Evolutionary conservation across 2,113 vertebrate genomes (phyloP).

Genomic region (Perca flavescens): DNA sequence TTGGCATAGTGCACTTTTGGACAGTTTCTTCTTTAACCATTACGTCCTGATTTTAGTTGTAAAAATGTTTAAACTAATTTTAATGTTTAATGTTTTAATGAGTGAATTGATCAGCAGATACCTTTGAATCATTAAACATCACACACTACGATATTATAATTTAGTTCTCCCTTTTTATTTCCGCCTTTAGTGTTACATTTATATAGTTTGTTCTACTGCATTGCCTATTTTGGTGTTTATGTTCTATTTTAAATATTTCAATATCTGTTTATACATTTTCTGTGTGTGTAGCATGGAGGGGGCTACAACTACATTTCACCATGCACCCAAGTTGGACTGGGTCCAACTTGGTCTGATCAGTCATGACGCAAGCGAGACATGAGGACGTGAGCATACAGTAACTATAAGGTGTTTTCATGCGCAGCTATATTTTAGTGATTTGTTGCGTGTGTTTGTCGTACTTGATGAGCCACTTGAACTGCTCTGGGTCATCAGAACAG

Average conservation of each 20-base stretch:
- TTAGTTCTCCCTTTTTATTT: neutral
- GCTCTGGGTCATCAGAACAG: conserved; percentile 90
- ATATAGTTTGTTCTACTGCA: neutral
- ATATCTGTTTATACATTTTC: neutral
- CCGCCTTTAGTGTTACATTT: neutral
- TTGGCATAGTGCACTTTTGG: too few relatives aligned
- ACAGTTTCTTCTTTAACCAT: neutral
- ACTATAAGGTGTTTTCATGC: neutral
- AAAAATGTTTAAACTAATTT: neutral
- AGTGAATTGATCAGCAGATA: neutral
- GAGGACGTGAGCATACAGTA: too few relatives aligned
- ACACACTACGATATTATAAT: neutral
- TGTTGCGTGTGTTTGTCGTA: conserved; percentile 40
- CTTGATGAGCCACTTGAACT: conserved; percentile 91
- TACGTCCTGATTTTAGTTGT: neutral
- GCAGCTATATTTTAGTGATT: neutral
- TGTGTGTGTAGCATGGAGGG: neutral
- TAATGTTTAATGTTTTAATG: too few relatives aligned
- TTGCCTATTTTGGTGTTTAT: too few relatives aligned
- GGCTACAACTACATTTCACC: neutral
- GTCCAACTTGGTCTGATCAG: neutral
- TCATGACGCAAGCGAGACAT: neutral
- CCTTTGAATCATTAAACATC: neutral
- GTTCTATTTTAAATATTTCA: too few relatives aligned
- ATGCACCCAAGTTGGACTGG: neutral